Evolutionary conservation across 2,888 invertebrate genomes (phyloP).

Genomic region (Hymenopus coronatus): DNA sequence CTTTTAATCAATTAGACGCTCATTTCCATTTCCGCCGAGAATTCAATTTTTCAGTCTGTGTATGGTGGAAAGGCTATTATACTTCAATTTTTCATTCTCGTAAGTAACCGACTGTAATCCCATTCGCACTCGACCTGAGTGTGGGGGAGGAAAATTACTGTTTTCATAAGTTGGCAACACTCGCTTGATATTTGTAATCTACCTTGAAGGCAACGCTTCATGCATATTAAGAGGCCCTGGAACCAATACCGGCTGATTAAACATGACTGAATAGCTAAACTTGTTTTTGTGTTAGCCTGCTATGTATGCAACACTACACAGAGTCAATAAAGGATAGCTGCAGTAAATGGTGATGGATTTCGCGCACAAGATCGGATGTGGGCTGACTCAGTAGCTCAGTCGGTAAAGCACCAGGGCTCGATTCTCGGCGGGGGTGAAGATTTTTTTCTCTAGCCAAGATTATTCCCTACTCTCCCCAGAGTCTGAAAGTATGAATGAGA

Average conservation of each 20-base stretch:
- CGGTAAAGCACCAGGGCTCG: no score
- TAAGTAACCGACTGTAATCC: neutral
- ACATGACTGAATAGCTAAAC: no score
- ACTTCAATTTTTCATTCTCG: neutral
- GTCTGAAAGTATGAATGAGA: no score
- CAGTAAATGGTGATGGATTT: no score
- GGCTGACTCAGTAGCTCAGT: no score
- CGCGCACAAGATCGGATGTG: no score
- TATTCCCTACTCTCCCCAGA: no score
- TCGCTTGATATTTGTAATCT: neutral
- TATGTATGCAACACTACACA: neutral
- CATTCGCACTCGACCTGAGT: neutral
- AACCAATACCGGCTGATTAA: neutral
- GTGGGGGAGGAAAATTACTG: neutral
- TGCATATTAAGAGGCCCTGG: neutral
- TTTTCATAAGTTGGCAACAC: neutral
- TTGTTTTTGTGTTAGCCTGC: no score
- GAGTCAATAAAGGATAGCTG: no score
- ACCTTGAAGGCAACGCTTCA: neutral
- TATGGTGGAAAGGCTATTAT: neutral
- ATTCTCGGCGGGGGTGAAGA: no score
- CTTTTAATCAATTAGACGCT: neutral
- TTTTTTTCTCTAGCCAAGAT: no score
- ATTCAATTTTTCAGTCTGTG: neutral
- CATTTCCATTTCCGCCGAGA: neutral